Evolutionary conservation across 2,113 vertebrate species (phyloP).

Genomic region (Oreotrochilus melanogaster): DNA sequence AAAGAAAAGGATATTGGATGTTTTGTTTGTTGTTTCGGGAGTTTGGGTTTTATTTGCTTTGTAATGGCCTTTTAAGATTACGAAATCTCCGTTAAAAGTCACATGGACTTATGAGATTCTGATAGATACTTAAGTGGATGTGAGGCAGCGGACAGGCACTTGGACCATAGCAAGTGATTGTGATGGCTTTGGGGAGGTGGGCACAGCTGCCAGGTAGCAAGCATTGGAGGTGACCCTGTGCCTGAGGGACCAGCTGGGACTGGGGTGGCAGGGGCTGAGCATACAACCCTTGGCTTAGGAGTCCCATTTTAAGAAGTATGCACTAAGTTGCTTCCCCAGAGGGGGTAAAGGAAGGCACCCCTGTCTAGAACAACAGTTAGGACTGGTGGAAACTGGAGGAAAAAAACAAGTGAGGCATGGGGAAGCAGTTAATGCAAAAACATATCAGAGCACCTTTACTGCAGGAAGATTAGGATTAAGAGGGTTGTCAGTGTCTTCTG

Average conservation of each 20-base stretch:
- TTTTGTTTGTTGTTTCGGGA: neutral
- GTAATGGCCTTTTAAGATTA: neutral
- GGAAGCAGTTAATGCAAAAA: neutral
- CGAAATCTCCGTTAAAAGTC: neutral
- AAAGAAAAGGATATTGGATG: neutral
- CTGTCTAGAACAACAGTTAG: neutral
- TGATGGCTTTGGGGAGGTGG: neutral
- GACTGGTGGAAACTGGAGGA: neutral
- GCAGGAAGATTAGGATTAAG: neutral
- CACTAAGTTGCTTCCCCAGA: neutral
- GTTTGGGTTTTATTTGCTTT: neutral
- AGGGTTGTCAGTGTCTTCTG: neutral
- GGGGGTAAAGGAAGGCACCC: neutral
- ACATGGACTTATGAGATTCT: neutral
- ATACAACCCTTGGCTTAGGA: rapidly evolving
- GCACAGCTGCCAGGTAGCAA: neutral
- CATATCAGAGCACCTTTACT: neutral
- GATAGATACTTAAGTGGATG: neutral
- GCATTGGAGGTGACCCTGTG: neutral
- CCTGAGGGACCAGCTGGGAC: neutral
- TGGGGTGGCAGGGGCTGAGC: neutral
- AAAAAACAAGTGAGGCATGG: neutral
- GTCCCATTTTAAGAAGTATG: neutral
- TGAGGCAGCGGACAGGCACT: neutral
- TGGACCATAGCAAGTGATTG: neutral